phyloP scores from a whole-genome alignment of 2,888 invertebrate species.

The Conchocele bisecta region DNA sequence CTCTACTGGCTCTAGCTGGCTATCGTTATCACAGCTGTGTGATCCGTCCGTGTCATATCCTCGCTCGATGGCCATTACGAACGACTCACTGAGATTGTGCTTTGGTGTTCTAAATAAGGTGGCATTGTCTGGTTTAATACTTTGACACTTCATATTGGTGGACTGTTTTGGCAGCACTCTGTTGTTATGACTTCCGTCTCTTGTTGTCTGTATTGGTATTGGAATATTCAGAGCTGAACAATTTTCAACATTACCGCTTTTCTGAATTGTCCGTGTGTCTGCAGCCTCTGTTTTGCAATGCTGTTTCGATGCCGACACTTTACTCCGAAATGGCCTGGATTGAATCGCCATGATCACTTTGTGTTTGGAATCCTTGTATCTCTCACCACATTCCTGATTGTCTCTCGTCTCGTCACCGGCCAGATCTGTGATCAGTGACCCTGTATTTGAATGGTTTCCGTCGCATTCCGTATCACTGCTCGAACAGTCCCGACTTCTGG shows the following conservation, averaged over 20 bases:
- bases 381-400: constrained; percentile 18
- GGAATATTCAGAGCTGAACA: constrained; percentile 37
- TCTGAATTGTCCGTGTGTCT: neutral
- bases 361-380: neutral
- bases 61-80: constrained; percentile 51
- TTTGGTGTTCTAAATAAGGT: constrained; percentile 14
- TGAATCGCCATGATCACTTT: neutral
- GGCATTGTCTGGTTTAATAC: constrained; percentile 48
- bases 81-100: constrained; percentile 47
- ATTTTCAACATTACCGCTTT: constrained; percentile 33
- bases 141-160: constrained; percentile 25
- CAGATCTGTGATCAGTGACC: constrained; percentile 34
- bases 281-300: no score
- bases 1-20: neutral
- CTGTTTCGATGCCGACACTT: neutral
- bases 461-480: neutral
- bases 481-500: neutral
- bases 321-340: neutral
- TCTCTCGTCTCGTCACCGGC: constrained; percentile 49
- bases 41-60: constrained; percentile 37
- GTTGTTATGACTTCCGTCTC: constrained; percentile 15
- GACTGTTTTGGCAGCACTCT: constrained; percentile 9
- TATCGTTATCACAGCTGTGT: neutral
- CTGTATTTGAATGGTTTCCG: neutral
- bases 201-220: constrained; percentile 29